phyloP scores from a whole-genome alignment of 2,113 vertebrate genomes.

The Symphodus melops region DNA sequence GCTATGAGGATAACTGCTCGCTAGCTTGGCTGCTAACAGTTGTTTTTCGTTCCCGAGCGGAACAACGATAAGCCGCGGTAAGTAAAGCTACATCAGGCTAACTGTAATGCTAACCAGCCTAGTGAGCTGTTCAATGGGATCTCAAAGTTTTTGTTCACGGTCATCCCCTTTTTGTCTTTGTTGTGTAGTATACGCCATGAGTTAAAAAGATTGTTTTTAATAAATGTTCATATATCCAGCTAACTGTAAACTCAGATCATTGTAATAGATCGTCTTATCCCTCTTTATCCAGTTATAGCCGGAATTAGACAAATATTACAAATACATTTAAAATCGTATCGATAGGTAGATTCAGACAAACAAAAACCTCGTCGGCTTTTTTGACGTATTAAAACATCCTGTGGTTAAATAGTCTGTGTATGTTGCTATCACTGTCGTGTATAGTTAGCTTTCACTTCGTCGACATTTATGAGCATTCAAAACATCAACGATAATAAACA shows the following conservation, averaged over 20 bases:
- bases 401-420: background rate
- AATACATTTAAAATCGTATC: too few species aligned
- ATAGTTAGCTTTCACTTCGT: too few species aligned
- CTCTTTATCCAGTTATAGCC: background rate
- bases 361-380: too few species aligned
- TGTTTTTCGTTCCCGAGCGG: conserved; percentile 68
- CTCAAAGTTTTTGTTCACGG: conserved; percentile 11
- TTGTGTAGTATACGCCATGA: background rate
- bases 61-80: conserved; percentile 73
- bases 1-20: conserved; percentile 61
- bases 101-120: background rate
- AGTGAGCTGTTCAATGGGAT: conserved; percentile 4
- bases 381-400: too few species aligned
- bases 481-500: background rate
- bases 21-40: conserved; percentile 66
- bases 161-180: background rate
- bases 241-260: background rate
- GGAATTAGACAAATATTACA: background rate
- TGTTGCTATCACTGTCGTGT: background rate
- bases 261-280: background rate
- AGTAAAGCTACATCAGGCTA: conserved; percentile 40
- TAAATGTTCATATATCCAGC: too few species aligned
- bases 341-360: background rate
- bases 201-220: background rate
- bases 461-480: background rate